phyloP scores from a whole-genome alignment of 2,797 vertebrate species.

The Salmo trutta region DNA sequence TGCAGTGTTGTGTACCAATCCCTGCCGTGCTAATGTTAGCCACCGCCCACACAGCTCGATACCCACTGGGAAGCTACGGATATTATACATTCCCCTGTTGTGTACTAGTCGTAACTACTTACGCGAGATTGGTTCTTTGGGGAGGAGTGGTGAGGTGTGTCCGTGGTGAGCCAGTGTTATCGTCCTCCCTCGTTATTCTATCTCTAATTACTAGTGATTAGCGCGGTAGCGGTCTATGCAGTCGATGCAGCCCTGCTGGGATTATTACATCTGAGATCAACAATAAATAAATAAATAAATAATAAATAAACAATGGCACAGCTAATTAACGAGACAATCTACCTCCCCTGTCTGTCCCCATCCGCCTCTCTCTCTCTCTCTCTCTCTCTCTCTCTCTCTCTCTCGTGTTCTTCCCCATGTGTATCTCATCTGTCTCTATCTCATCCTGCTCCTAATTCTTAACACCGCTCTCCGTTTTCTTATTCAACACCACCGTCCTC shows the following conservation, averaged over 20 bases:
- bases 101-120: too few relatives aligned
- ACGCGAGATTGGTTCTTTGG: too few relatives aligned
- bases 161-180: neutral
- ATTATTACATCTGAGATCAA: conserved; percentile 58
- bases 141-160: neutral
- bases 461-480: neutral
- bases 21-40: neutral
- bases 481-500: neutral
- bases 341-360: conserved; percentile 34
- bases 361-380: conserved; percentile 29
- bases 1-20: neutral
- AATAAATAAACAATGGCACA: conserved; percentile 52
- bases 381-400: conserved; percentile 2
- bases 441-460: conserved; percentile 21
- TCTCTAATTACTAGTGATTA: conserved; percentile 61
- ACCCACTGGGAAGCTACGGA: neutral
- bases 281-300: too few relatives aligned
- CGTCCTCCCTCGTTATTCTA: conserved; percentile 30
- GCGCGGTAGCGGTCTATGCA: conserved; percentile 53
- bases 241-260: conserved; percentile 53
- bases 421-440: neutral
- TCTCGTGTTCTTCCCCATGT: neutral
- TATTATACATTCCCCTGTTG: neutral
- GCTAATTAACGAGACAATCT: conserved; percentile 69
- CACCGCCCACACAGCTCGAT: neutral